Evolutionary conservation across 2,888 invertebrate species (phyloP), one percentile per base, ranked within the genome.

Genomic region (Pseudococcus jackbeardsleyi): DNA sequence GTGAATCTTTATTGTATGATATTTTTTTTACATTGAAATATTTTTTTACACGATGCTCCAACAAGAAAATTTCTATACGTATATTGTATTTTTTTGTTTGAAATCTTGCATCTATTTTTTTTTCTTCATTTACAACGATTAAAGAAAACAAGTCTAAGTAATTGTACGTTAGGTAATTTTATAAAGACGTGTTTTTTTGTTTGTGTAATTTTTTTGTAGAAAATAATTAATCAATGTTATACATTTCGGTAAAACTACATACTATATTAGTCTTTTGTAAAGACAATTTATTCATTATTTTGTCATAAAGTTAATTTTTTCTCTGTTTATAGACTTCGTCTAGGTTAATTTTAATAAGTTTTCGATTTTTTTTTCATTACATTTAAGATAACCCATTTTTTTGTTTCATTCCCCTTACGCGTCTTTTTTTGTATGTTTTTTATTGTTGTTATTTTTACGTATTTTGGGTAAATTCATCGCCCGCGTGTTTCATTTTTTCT

Each of bases 221-320:
- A 39, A 72, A 72, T 72, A 33, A 33, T 15, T 33, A 72, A 82
- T 82, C 42, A 82, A 82, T 82, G 79, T 82, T 82, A 82, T 82
- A 82, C 79, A 82, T 82, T 82, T 82, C 26, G 79, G 22, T 82
- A 46, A 82, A 82, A 82, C 46, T 82, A 17, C 22, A 82, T 77
- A 72, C 33, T 17, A 77, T 39, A n/a, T 82, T 82, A 77, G 79
- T 82, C 79, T 82, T 82, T 82, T 82, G 79, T 82, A 46, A 82
- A 82, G 79, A 82, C 79, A 82, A 82, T 82, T 82, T 82, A 82
- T 82, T 82, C 3, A 82, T 82, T 46, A 82, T 82, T 17, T 42
- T 82, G 64, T 64, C 12, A 22, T 8, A 64, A 64, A 22, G 22
- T 64, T 19, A 4, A 22, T 22, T 64, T 64, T 82, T 82, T 39